phyloP scores from a whole-genome alignment of 1,140 invertebrate species.

The Aleiodes sp. region DNA sequence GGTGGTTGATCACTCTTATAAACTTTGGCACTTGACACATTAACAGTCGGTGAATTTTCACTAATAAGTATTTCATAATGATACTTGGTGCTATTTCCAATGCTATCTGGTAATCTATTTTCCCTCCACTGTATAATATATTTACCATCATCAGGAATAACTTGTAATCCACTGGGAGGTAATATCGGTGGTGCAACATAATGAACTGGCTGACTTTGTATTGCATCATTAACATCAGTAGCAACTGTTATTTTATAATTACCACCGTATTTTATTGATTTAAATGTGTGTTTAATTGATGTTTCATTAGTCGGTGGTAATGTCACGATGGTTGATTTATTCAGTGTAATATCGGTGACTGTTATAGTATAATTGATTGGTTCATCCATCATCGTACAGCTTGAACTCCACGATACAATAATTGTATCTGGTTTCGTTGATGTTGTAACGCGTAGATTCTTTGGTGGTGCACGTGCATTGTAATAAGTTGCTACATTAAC shows the following conservation, averaged over 20 bases:
- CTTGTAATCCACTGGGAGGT: conserved; percentile 73
- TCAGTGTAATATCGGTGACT: conserved; percentile 65
- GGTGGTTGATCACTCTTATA: conserved; percentile 67
- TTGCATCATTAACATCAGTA: conserved; percentile 66
- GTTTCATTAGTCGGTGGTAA: conserved; percentile 61
- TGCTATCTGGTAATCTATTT: conserved; percentile 40
- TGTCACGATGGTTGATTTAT: conserved; percentile 63
- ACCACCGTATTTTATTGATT: conserved; percentile 71
- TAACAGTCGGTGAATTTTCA: conserved; percentile 65
- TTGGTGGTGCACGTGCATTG: conserved; percentile 71
- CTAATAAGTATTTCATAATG: conserved; percentile 75
- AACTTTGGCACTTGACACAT: conserved; percentile 64
- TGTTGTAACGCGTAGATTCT: conserved; percentile 61
- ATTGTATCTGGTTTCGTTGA: conserved; percentile 66
- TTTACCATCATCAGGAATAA: conserved; percentile 64
- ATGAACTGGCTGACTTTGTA: conserved; percentile 58
- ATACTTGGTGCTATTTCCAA: conserved; percentile 57
- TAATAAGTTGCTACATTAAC: conserved; percentile 71
- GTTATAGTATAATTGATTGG: conserved; percentile 70
- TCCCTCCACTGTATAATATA: conserved; percentile 74
- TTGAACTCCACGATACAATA: conserved; percentile 67
- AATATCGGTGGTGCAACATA: conserved; percentile 70
- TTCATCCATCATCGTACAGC: conserved; percentile 65
- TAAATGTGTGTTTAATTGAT: conserved; percentile 66
- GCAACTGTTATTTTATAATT: conserved; percentile 71